Base-by-base conservation (phyloP, 2,113 vertebrate genomes). In the Erythrolamprus reginae region DNA sequence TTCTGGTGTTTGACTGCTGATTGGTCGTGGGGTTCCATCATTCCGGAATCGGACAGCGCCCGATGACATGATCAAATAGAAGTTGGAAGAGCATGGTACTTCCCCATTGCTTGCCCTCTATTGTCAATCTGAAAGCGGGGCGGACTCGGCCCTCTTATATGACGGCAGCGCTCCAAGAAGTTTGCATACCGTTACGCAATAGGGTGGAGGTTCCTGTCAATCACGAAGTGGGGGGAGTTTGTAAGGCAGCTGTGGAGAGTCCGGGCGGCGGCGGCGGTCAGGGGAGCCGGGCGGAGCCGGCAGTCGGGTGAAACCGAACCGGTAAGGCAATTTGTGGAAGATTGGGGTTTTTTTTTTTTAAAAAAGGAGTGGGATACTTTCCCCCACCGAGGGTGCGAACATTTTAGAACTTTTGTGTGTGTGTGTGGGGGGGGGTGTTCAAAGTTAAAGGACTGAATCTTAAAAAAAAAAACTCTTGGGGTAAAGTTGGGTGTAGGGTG, bases 21-120 rank as follows among this genome's bases (percentile, higher is more conserved):
- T 91, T 91, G 90, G 86, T 85, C 21, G 83, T 24, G 23, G n/a
- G 13, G 7, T 33, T 38, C 53, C 42, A 26, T 58, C 77, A 42
- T 84, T 84, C 86, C 90, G 90, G 90, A 91, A 88, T 61, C 86
- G 26, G 90, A 56, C 90, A 91, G 90, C 90, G 86, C 90, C 90
- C 90, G 77, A 91, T 84, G 90, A 91, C 86, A 82, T 70, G 86
- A 15, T 47, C 65, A 87, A 45, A 48, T 51, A 24, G n/a, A 33
- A 26, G 15, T 77, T 5, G 23, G 51, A 24, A 24, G 12, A 28
- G 70, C 50, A 42, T 3, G n/a, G 5, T 19, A n/a, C n/a, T 45
- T 23, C 24, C 5, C n/a, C 8, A 92, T 87, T 89, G 91, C 88
- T 28, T 45, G 3, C n/a, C 0, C 5, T 23, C 10, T 15, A 4